Conservation (phyloP, 2,113 vertebrate genomes). For the Gnathonemus longibarbis region DNA sequence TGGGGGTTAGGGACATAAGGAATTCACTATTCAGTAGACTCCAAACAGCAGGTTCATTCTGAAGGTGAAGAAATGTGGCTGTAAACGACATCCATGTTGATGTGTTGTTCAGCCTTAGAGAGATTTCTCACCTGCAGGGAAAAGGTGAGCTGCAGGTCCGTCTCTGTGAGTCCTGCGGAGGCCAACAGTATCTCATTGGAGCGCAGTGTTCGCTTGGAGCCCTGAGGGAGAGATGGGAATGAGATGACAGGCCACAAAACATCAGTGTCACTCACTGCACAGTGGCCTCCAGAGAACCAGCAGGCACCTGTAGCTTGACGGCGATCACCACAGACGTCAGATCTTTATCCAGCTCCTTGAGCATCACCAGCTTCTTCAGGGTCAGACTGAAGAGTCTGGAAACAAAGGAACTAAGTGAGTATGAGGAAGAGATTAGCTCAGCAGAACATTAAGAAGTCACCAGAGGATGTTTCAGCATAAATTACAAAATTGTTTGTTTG, state of each 20-base stretch:
- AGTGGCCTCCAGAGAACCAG: neutral
- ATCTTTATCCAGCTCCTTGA: slow-evolving; percentile 83
- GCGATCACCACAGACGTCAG: slow-evolving; percentile 85
- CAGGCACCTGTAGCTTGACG: slow-evolving; percentile 79
- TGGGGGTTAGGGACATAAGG: neutral
- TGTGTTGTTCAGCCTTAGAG: neutral
- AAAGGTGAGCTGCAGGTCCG: slow-evolving; percentile 84
- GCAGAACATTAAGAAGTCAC: neutral
- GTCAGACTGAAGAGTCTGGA: slow-evolving; percentile 81
- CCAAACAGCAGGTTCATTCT: neutral
- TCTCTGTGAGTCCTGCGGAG: slow-evolving; percentile 73
- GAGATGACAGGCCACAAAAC: neutral
- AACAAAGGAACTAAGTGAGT: neutral
- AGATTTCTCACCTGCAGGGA: slow-evolving; percentile 71
- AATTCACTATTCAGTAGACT: neutral
- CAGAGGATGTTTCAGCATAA: neutral
- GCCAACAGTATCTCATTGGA: slow-evolving; percentile 85
- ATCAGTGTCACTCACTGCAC: neutral
- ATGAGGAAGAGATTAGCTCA: neutral
- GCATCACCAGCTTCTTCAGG: slow-evolving; percentile 75
- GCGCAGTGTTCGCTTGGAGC: slow-evolving; percentile 83
- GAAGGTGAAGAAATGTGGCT: neutral
- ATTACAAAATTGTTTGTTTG: too few species aligned
- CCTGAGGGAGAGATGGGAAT: slow-evolving; percentile 52
- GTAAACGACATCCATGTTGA: neutral